A percentile compares a stretch with the other conserved stretches of the same genome.
Evolutionary conservation across 2,888 invertebrate species (phyloP).

Genomic region (Drosophila yooni): DNA sequence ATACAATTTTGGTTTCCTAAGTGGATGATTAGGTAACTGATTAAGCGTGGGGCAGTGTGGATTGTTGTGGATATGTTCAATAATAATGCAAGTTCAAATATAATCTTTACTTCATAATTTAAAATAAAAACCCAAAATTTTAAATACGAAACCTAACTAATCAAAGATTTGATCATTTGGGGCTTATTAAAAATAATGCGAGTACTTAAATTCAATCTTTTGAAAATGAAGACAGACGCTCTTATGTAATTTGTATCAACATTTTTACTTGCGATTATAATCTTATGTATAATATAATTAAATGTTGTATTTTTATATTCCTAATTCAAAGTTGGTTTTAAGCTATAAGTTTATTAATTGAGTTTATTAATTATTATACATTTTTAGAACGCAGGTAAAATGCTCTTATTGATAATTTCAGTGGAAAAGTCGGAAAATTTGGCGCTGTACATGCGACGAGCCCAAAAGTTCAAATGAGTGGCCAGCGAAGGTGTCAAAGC

Average conservation of each 20-base stretch:
- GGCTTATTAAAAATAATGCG: not conserved
- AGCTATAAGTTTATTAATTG: no score
- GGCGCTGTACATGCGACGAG: slow-evolving; percentile 59
- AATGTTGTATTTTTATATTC: not conserved
- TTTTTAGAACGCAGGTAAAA: slow-evolving; percentile 3
- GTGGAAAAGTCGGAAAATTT: slow-evolving; percentile 7
- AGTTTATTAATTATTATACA: not conserved
- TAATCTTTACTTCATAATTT: not conserved
- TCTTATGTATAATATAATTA: not conserved
- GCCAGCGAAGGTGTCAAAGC: slow-evolving; percentile 64
- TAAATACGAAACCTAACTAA: not conserved
- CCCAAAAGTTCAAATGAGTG: slow-evolving; percentile 64
- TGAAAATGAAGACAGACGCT: not conserved
- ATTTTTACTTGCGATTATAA: not conserved
- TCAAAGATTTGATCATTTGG: not conserved
- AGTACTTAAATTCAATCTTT: not conserved
- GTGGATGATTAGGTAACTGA: not conserved
- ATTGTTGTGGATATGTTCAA: not conserved
- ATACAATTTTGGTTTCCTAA: not conserved
- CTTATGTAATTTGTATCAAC: not conserved
- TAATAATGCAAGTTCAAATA: not conserved
- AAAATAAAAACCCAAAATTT: not conserved
- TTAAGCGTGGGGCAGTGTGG: not conserved
- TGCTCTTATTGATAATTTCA: slow-evolving; percentile 1
- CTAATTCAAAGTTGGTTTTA: not conserved